phyloP scores from a whole-genome alignment of 2,797 vertebrate species.

The Euthynnus affinis region DNA sequence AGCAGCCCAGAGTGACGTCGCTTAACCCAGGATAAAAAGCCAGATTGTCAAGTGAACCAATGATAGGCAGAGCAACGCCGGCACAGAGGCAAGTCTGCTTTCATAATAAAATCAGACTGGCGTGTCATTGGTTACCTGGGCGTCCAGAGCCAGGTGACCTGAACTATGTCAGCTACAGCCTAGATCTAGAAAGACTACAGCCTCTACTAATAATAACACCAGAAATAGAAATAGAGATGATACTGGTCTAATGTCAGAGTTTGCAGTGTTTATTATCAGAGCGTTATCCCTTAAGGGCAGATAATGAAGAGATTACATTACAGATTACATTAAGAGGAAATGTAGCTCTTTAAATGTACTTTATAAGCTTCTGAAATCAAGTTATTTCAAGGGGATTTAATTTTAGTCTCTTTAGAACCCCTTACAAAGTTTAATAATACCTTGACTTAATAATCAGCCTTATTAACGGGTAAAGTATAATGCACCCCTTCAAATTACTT shows the following conservation, averaged over 20 bases:
- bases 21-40: conserved; percentile 28
- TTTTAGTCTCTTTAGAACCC: neutral
- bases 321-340: neutral
- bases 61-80: neutral
- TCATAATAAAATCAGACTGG: conserved; percentile 45
- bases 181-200: too few relatives aligned
- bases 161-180: too few relatives aligned
- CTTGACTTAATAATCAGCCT: neutral
- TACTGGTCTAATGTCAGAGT: too few relatives aligned
- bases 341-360: neutral
- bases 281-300: neutral
- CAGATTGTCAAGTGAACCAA: conserved; percentile 25
- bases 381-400: too few relatives aligned
- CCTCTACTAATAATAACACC: neutral
- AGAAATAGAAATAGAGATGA: too few relatives aligned
- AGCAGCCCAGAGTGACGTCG: conserved; percentile 71
- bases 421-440: neutral
- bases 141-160: neutral
- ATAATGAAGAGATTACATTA: neutral
- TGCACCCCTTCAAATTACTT: neutral
- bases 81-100: neutral
- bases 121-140: accelerated
- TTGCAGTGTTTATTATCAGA: too few relatives aligned
- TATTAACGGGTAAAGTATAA: too few relatives aligned
- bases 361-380: neutral